phyloP scores from a whole-genome alignment of 1,140 invertebrate species.

The Tribolium madens region DNA sequence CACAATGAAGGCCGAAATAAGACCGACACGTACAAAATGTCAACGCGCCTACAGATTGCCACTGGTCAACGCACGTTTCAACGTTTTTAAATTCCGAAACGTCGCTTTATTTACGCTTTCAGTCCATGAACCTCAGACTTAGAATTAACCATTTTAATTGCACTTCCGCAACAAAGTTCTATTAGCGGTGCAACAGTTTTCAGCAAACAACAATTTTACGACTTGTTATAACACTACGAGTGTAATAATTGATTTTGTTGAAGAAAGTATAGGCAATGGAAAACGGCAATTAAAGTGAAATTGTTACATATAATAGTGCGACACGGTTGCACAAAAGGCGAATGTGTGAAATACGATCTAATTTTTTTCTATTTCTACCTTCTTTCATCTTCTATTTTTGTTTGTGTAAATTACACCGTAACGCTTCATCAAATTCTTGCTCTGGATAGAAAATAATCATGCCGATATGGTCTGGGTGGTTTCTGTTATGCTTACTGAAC shows the following conservation, averaged over 20 bases:
- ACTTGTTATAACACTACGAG: not conserved
- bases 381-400: conserved; percentile 13
- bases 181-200: not conserved
- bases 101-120: conserved; percentile 17
- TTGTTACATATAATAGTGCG: not conserved
- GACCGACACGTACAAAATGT: conserved; percentile 23
- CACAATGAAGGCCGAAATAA: conserved; percentile 10
- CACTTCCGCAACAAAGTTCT: conserved; percentile 11
- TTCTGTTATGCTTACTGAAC: conserved; percentile 35
- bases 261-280: not conserved
- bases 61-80: conserved; percentile 26
- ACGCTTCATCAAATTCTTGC: conserved; percentile 37
- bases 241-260: not conserved
- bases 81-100: conserved; percentile 25
- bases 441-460: conserved; percentile 35
- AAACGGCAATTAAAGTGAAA: conserved; percentile 8
- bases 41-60: conserved; percentile 11
- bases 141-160: conserved; percentile 30
- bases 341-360: not conserved
- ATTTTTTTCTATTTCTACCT: not conserved
- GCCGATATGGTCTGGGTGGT: conserved; percentile 32
- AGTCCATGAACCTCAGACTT: conserved; percentile 21
- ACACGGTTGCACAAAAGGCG: not conserved
- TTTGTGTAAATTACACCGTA: conserved; percentile 34
- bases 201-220: not conserved